Conservation (phyloP, 2,113 vertebrate genomes). For the Siphamia tubifer region DNA sequence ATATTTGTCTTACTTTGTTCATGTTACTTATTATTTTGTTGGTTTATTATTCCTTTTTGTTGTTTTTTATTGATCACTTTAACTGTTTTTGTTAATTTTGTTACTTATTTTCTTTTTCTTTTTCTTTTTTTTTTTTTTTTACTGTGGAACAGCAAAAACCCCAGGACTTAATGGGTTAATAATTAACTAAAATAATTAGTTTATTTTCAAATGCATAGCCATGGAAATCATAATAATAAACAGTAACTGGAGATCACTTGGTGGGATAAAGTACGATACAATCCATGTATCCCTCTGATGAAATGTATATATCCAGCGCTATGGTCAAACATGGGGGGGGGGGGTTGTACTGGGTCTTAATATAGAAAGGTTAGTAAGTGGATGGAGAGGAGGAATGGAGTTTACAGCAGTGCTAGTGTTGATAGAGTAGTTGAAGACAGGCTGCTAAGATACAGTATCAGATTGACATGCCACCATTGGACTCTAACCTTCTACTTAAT, state of each 20-base stretch:
- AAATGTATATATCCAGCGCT: slow-evolving; percentile 30
- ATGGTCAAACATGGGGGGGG: slow-evolving; percentile 2
- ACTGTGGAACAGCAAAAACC: too few relatives aligned
- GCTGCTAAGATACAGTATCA: slow-evolving; percentile 51
- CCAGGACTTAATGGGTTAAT: too few relatives aligned
- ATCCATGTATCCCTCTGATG: slow-evolving; percentile 11
- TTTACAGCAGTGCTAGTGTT: slow-evolving; percentile 54
- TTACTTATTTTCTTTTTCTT: too few relatives aligned
- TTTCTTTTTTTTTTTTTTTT: too few relatives aligned
- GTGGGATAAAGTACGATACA: slow-evolving; percentile 41
- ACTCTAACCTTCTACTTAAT: background rate
- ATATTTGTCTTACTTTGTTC: too few relatives aligned
- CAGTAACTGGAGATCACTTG: slow-evolving; percentile 23
- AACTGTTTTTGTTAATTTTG: too few relatives aligned
- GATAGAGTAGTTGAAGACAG: slow-evolving; percentile 67
- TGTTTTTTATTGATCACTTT: too few relatives aligned
- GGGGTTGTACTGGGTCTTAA: slow-evolving; percentile 26
- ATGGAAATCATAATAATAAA: slow-evolving; percentile 12
- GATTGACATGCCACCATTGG: slow-evolving; percentile 21
- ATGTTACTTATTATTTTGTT: too few relatives aligned
- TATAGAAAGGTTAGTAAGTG: slow-evolving; percentile 64
- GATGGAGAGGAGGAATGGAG: slow-evolving; percentile 31
- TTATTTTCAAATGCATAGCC: background rate
- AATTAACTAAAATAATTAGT: too few relatives aligned
- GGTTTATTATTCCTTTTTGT: too few relatives aligned